Conservation (phyloP, 1,140 invertebrate species). For the Nylanderia fulva region DNA sequence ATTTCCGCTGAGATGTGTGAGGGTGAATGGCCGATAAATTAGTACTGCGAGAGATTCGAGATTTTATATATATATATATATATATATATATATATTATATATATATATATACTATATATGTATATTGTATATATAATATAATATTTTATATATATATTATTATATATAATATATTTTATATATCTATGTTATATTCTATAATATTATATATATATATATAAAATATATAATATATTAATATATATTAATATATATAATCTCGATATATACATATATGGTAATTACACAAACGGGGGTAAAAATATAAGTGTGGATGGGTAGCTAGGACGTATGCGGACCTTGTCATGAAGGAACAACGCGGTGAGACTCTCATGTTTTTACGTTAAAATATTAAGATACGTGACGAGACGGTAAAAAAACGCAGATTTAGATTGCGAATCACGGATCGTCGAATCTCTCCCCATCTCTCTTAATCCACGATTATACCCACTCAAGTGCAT, state of each 20-base stretch:
- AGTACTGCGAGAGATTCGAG: slow-evolving; percentile 50
- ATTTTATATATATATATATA: slow-evolving; percentile 46
- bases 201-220: not conserved
- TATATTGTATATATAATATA: not conserved
- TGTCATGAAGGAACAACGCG: not conserved
- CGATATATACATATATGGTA: slow-evolving; percentile 30
- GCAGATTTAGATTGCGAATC: slow-evolving; percentile 27
- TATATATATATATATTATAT: slow-evolving; percentile 29
- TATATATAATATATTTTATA: slow-evolving; percentile 5
- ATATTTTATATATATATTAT: too few relatives aligned
- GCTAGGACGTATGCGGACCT: not conserved
- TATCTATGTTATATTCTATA: slow-evolving; percentile 39
- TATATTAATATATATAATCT: too few relatives aligned
- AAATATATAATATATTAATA: too few relatives aligned
- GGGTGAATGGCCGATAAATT: slow-evolving; percentile 66
- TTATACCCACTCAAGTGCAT: slow-evolving; percentile 38
- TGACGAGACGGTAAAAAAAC: not conserved
- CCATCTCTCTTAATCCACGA: slow-evolving; percentile 12
- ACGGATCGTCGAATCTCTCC: slow-evolving; percentile 30
- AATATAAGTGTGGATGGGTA: not conserved
- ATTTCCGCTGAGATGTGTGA: slow-evolving; percentile 54
- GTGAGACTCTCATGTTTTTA: slow-evolving; percentile 18
- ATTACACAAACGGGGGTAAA: slow-evolving; percentile 32
- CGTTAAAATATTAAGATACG: slow-evolving; percentile 17
- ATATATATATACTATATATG: not conserved